Conservation (phyloP, 2,113 vertebrate species). For the Alosa alosa region DNA sequence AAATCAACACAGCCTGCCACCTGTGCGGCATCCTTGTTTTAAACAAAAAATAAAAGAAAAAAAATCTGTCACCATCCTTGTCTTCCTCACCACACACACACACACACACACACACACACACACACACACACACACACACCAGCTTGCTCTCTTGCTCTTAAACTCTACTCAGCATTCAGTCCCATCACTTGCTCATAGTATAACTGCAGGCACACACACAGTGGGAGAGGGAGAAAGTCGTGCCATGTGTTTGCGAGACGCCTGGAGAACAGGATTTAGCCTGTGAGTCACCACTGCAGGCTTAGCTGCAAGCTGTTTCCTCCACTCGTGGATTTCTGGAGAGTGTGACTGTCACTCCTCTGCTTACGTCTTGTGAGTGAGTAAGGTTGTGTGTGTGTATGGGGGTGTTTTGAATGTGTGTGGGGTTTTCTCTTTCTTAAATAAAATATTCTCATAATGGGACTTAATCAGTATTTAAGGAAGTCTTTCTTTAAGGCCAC, state of each 20-base stretch:
- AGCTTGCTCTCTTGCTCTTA: background rate
- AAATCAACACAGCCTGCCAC: background rate
- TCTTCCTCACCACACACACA: background rate
- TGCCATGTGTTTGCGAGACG: background rate
- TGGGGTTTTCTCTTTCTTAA: background rate
- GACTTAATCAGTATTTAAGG: background rate
- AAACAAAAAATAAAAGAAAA: background rate
- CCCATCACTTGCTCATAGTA: background rate
- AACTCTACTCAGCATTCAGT: background rate
- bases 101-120: background rate
- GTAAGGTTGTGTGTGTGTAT: background rate
- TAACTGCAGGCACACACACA: background rate
- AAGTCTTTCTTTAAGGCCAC: background rate
- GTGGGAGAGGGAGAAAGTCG: background rate
- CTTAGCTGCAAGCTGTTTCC: constrained; percentile 11
- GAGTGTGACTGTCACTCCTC: background rate
- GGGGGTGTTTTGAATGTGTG: background rate
- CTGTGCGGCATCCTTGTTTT: background rate
- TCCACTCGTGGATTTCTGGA: background rate
- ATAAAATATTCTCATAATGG: background rate
- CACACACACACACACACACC: background rate
- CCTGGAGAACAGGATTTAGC: background rate
- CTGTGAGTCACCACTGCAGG: background rate
- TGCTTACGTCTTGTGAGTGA: background rate
- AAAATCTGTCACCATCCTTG: background rate